Conservation (phyloP, 2,888 invertebrate genomes). For the Alsophila aescularia region DNA sequence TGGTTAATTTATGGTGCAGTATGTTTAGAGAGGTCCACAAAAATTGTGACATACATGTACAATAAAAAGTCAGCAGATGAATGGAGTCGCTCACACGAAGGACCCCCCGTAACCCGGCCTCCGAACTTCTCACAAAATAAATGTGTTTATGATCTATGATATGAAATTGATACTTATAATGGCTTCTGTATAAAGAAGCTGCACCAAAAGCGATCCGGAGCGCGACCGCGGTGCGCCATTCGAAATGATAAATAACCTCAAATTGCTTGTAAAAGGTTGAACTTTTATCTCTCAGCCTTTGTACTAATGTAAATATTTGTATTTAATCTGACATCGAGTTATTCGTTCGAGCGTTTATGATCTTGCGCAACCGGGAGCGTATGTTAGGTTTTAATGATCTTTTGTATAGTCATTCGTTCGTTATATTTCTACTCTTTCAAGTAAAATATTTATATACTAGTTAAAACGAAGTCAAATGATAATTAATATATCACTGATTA, state of each 20-base stretch:
- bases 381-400: conserved; percentile 37
- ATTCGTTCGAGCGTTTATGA: conserved; percentile 56
- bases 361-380: conserved; percentile 23
- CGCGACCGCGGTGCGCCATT: conserved; percentile 51
- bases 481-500: not conserved
- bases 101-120: conserved; percentile 76
- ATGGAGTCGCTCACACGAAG: conserved; percentile 62
- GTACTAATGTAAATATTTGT: conserved; percentile 78
- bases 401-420: conserved; percentile 23
- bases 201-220: conserved; percentile 66
- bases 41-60: conserved; percentile 74
- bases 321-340: conserved; percentile 68
- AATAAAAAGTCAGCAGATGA: conserved; percentile 78
- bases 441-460: too few relatives aligned
- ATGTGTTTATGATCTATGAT: conserved; percentile 84
- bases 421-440: too few relatives aligned
- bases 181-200: conserved; percentile 83
- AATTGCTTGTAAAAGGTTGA: conserved; percentile 81
- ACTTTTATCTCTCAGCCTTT: conserved; percentile 72
- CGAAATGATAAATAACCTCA: conserved; percentile 79
- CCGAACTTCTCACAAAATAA: conserved; percentile 62
- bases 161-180: conserved; percentile 84
- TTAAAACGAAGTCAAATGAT: too few relatives aligned
- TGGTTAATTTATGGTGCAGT: conserved; percentile 69
- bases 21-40: conserved; percentile 63